phyloP scores from a whole-genome alignment of 1,140 invertebrate genomes.

The Spodoptera litura region DNA sequence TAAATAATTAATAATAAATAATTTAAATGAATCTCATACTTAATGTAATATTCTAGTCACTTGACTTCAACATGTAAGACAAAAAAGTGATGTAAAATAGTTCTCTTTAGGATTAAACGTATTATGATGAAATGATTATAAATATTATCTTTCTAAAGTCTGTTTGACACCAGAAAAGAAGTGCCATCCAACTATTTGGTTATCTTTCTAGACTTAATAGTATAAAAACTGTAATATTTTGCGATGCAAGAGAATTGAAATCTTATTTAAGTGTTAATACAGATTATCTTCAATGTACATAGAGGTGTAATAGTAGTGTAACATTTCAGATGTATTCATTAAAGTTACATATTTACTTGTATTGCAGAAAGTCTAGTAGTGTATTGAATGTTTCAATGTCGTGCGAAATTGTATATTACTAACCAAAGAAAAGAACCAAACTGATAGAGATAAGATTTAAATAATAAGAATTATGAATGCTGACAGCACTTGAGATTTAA shows the following conservation, averaged over 20 bases:
- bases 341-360: conserved; percentile 47
- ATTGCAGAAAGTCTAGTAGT: conserved; percentile 32
- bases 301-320: conserved; percentile 50
- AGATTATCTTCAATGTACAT: conserved; percentile 64
- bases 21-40: conserved; percentile 43
- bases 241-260: conserved; percentile 85
- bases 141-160: conserved; percentile 52
- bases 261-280: conserved; percentile 74
- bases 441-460: conserved; percentile 57
- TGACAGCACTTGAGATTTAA: conserved; percentile 26
- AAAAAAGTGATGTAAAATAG: conserved; percentile 81
- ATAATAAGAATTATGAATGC: conserved; percentile 39
- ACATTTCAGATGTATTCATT: conserved; percentile 52
- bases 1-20: conserved; percentile 23
- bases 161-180: conserved; percentile 68
- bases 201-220: conserved; percentile 75
- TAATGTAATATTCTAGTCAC: conserved; percentile 53
- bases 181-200: conserved; percentile 79
- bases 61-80: conserved; percentile 65
- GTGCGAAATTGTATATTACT: conserved; percentile 43
- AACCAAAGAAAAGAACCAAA: conserved; percentile 69
- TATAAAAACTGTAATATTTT: conserved; percentile 72
- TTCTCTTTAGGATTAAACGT: conserved; percentile 50
- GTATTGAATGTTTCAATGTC: conserved; percentile 43
- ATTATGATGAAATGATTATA: conserved; percentile 42